These are phyloP conservation scores for Melierax canorus DNA, from an alignment of 2,113 vertebrate species.

Conservation along the genomic window DNA sequence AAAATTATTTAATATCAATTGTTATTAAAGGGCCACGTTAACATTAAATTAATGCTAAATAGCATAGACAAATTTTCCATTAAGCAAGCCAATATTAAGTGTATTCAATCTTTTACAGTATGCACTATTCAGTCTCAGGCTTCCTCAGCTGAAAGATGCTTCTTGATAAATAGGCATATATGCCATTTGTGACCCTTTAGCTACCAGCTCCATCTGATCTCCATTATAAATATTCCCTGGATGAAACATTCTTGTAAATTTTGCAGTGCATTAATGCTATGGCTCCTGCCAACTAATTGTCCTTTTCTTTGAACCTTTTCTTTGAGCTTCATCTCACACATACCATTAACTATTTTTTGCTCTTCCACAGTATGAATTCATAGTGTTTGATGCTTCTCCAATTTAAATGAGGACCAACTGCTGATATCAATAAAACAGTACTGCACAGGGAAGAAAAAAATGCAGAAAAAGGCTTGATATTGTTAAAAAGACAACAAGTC, in stretches of 20 bases:
- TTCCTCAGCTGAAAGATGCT: background rate
- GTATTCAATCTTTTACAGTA: background rate
- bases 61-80: background rate
- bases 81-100: constrained; percentile 14
- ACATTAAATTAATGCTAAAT: constrained; percentile 65
- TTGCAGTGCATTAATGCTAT: background rate
- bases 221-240: background rate
- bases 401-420: background rate
- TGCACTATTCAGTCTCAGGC: background rate
- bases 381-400: background rate
- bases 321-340: background rate
- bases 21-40: background rate
- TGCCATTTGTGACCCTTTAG: background rate
- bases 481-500: background rate
- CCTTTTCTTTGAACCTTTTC: background rate
- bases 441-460: background rate
- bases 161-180: background rate
- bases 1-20: constrained; percentile 50
- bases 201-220: background rate
- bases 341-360: background rate
- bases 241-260: background rate
- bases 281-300: background rate
- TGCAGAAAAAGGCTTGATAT: background rate
- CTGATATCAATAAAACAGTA: background rate
- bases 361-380: background rate